Conservation (phyloP, 2,888 invertebrate genomes). For the Kryphioiulus occultus region DNA sequence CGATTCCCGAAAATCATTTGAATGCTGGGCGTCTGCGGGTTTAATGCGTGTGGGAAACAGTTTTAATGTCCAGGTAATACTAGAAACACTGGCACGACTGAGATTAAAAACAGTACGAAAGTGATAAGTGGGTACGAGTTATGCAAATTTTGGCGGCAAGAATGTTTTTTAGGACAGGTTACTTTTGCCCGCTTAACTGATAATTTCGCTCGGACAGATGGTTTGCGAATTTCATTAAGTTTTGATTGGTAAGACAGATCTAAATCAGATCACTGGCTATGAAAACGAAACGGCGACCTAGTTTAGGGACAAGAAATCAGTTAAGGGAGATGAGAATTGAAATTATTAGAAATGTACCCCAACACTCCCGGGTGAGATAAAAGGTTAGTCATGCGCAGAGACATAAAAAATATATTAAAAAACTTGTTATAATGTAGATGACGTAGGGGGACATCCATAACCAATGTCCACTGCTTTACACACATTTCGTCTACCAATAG, state of each 20-base stretch:
- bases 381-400: neutral
- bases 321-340: neutral
- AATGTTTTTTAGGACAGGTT: slow-evolving; percentile 10
- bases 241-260: slow-evolving; percentile 37
- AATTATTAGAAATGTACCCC: slow-evolving; percentile 9
- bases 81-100: neutral
- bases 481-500: neutral
- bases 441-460: neutral
- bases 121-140: slow-evolving; percentile 39
- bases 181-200: slow-evolving; percentile 8
- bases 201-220: slow-evolving; percentile 34
- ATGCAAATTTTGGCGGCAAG: slow-evolving; percentile 15
- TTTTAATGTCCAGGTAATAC: neutral
- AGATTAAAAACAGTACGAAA: slow-evolving; percentile 6
- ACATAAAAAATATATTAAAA: neutral
- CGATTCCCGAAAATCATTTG: neutral
- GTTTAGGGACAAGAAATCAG: slow-evolving; percentile 21
- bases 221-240: slow-evolving; percentile 20
- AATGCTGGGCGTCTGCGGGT: neutral
- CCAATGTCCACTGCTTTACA: neutral
- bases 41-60: neutral
- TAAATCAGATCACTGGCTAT: slow-evolving; percentile 38
- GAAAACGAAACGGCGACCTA: slow-evolving; percentile 42
- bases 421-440: neutral
- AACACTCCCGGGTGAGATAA: slow-evolving; percentile 10